Evolutionary conservation across 2,797 vertebrate genomes (phyloP), one percentile per base, ranked within the genome.

Genomic region (Chromis chromis): DNA sequence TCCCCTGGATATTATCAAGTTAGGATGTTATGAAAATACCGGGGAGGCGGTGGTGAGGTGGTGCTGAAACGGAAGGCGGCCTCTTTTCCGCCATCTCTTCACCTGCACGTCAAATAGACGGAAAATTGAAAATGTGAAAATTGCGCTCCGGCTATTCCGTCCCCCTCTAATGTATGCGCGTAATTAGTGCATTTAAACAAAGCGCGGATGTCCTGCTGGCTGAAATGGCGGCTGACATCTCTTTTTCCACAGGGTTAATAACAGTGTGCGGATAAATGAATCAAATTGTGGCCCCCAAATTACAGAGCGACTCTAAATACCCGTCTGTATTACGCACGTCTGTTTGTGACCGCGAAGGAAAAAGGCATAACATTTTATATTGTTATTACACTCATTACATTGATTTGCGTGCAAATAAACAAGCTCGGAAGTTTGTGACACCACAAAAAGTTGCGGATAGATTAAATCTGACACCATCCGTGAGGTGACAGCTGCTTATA

Each of bases 131-230:
- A 93, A 91, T 93, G 90, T 86, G 91, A 86, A 94, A 94, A 94
- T 92, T 93, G 92, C 89, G 88, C 88, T 85, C 86, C 49, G 74
- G 71, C 87, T 81, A 86, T 74, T 88, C 78, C 72, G 61, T 68
- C 60, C 74, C 78, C 50, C 82, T 70, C 80, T 91, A 92, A 93
- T 92, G 91, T 91, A 92, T 93, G 92, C 92, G 83, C 89, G 94
- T 95, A 95, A 96, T 96, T 95, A 94, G 94, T 93, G 90, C 93
- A 91, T 95, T 95, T 96, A 96, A 95, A 95, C 95, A 95, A 94
- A 93, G 94, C 93, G 83, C 91, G 91, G 92, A 93, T 94, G 94
- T 95, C 94, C 94, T 94, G 93, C 94, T 95, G 94, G 93, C 93
- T 93, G 92, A 93, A 95, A 95, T 93, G 91, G 92, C 93, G 92